Percentiles rank a stretch among this genome's conserved stretches.
These are phyloP conservation scores for Siniperca undulata DNA, from an alignment of 2,797 vertebrate species.

Conservation along the genomic window DNA sequence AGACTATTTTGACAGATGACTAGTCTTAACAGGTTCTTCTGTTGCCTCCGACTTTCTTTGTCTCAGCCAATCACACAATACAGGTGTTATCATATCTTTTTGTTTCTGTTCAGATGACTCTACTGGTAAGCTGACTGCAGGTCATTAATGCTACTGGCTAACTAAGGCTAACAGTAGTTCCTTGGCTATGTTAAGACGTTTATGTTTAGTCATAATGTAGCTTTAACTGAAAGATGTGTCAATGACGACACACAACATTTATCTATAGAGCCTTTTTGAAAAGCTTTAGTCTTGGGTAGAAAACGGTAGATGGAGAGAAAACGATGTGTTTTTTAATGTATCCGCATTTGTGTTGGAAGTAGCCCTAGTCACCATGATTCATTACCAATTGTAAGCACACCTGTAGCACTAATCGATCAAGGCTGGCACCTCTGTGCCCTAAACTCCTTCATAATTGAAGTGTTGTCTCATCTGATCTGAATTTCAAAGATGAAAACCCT, in stretches of 20 bases:
- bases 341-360: not conserved
- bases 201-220: not conserved
- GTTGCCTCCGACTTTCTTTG: not conserved
- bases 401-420: not conserved
- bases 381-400: constrained; percentile 9
- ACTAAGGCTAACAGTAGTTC: not conserved
- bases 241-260: not conserved
- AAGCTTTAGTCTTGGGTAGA: not conserved
- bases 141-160: not conserved
- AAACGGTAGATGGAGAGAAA: not conserved
- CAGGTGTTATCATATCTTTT: not conserved
- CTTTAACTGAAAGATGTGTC: not conserved
- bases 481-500: not conserved
- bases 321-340: not conserved
- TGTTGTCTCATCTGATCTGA: not conserved
- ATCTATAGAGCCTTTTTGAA: not conserved
- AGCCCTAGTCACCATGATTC: not conserved
- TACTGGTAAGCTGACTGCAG: not conserved
- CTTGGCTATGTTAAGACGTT: not conserved
- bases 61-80: not conserved
- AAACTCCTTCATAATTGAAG: not conserved
- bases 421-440: not conserved
- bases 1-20: not conserved
- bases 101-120: not conserved
- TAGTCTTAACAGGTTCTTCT: not conserved